Evolutionary conservation across 2,888 invertebrate genomes (phyloP), one percentile per base, ranked within the genome.

Genomic region (Philaethria dido): DNA sequence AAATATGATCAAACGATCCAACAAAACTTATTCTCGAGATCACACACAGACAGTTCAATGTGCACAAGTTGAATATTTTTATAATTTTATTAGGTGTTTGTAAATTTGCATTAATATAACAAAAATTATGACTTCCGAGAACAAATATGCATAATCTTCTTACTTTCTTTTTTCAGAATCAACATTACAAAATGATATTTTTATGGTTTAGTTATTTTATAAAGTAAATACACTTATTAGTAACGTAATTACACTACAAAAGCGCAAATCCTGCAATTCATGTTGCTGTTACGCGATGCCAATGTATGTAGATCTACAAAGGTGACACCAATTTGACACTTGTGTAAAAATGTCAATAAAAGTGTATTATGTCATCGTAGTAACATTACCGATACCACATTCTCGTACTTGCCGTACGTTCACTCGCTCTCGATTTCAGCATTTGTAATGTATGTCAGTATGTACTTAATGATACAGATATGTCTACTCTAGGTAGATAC

Each of bases 281-380:
- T 57, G 62, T 60, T 39, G 22, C 33, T 64, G 44, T 66, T 69
- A 55, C 67, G 60, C 62, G 39, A 70, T 66, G 3, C 64, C 50
- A 63, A 18, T 52, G 29, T 52, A 64, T 59, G 33, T 45, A 48
- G 62, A 22, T 62, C 64, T 36, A 68, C 57, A 65, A 63, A 64
- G 39, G 14, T 69, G 72, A 72, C 71, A 72, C 71, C 68, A 66
- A 69, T 71, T 62, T 66, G 68, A 68, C 69, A 72, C 72, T 69
- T 71, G 72, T 65, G 65, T 65, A 67, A 69, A 66, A 71, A 64
- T 66, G 66, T 68, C 68, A 72, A 71, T 71, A 71, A 64, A 69
- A 63, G 62, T 60, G 13, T 29, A 60, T 72, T 72, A 71, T 68
- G 57, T 71, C 69, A 72, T 36, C 42, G 14, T 57, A 59, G 64